A percentile compares a stretch with the other conserved stretches of the same genome.
These are phyloP conservation scores for Sardina pilchardus DNA, from an alignment of 2,113 vertebrate genomes.

Conservation along the genomic window DNA sequence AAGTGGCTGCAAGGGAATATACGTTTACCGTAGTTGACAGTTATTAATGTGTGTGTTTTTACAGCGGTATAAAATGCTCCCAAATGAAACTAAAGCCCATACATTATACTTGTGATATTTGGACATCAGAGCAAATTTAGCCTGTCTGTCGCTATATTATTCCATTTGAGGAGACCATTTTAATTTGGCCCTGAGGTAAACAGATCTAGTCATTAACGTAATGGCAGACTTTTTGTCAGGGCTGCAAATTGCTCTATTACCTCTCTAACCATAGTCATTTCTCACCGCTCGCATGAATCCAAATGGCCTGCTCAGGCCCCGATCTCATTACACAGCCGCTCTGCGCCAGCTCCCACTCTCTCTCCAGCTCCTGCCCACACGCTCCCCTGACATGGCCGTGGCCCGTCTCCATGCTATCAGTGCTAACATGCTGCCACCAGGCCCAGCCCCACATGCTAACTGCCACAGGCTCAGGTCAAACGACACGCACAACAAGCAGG, in stretches of 20 bases:
- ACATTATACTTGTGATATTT: neutral
- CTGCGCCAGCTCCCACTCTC: neutral
- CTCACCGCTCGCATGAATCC: conserved; percentile 42
- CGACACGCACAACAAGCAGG: conserved; percentile 51
- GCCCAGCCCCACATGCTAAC: conserved; percentile 53
- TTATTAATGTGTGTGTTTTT: neutral
- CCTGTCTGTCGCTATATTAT: neutral
- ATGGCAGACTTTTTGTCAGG: neutral
- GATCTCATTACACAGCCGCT: conserved; percentile 52
- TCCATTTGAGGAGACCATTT: neutral
- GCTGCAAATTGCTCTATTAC: conserved; percentile 26
- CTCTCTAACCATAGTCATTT: conserved; percentile 37
- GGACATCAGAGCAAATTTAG: neutral
- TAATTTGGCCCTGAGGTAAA: conserved; percentile 13
- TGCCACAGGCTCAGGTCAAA: conserved; percentile 48
- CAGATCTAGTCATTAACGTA: neutral
- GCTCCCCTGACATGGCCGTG: conserved; percentile 37
- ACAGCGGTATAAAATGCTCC: neutral
- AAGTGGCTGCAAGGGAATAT: neutral
- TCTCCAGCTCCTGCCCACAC: conserved; percentile 28
- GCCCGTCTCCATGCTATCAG: conserved; percentile 50
- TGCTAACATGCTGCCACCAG: conserved; percentile 55
- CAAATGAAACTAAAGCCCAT: neutral
- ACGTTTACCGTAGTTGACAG: neutral
- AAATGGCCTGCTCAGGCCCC: conserved; percentile 41